Conservation (phyloP, 2,888 invertebrate genomes). For the Pachydiplax longipennis region DNA sequence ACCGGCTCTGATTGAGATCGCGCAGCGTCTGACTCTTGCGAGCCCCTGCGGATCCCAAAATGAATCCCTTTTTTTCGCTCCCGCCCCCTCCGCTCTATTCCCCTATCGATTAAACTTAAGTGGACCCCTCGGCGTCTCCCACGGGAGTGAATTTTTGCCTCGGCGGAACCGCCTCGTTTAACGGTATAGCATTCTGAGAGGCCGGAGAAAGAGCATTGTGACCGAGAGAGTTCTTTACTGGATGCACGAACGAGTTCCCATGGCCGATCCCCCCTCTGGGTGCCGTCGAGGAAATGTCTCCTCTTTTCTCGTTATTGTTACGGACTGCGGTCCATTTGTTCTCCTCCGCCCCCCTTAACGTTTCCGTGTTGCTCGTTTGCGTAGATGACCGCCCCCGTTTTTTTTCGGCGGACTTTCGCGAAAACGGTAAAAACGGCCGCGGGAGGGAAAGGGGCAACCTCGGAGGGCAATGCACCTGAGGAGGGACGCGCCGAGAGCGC, state of each 20-base stretch:
- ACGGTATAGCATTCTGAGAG: neutral
- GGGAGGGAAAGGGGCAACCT: neutral
- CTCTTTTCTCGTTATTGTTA: neutral
- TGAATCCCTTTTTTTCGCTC: neutral
- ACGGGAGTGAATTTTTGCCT: neutral
- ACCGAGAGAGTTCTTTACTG: neutral
- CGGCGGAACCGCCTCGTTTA: neutral
- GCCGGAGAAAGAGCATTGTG: neutral
- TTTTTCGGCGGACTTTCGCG: neutral
- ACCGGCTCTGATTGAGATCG: slow-evolving; percentile 28
- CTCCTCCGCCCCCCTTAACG: too few species aligned
- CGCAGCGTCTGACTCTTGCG: neutral
- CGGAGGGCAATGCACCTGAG: neutral
- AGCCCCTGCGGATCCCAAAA: neutral
- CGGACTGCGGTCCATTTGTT: too few species aligned
- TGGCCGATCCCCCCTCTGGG: neutral
- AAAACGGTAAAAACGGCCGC: neutral
- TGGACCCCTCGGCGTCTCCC: slow-evolving; percentile 6
- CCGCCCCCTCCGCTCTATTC: neutral
- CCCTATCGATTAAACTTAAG: slow-evolving; percentile 18
- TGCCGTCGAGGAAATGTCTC: neutral
- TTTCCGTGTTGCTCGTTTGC: neutral
- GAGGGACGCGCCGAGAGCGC: too few species aligned
- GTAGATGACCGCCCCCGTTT: neutral
- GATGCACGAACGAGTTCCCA: neutral